Conservation (phyloP, 2,888 invertebrate genomes). For the Drosophila austrosaltans region DNA sequence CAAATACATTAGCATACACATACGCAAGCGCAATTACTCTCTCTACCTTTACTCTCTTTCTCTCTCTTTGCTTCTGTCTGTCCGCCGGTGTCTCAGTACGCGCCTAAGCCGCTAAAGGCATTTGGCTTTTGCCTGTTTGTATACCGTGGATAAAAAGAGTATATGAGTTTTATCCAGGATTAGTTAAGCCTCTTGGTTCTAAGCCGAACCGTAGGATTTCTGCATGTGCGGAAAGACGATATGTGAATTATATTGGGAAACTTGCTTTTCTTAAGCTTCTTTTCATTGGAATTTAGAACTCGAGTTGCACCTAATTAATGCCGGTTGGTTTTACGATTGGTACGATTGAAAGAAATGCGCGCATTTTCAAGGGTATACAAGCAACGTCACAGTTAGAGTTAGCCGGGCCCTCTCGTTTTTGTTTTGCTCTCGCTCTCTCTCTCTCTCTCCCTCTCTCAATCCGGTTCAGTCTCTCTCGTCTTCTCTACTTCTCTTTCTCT, state of each 20-base stretch:
- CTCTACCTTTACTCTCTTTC: conserved; percentile 4
- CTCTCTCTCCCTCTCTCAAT: conserved; percentile 1
- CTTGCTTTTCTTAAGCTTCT: no score
- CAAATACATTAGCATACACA: conserved; percentile 49
- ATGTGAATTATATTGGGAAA: no score
- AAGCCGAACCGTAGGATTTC: no score
- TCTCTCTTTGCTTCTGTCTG: not conserved
- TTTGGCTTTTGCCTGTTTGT: conserved; percentile 15
- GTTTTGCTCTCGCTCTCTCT: not conserved
- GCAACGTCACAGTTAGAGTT: not conserved
- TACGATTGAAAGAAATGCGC: not conserved
- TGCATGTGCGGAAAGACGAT: no score
- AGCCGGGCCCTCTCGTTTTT: conserved; percentile 8
- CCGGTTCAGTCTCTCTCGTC: not conserved
- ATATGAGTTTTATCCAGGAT: not conserved
- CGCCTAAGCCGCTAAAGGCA: conserved; percentile 9
- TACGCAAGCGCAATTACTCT: conserved; percentile 12
- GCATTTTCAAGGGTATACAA: conserved; percentile 5
- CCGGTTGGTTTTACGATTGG: no score
- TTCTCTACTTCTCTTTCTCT: conserved; percentile 8
- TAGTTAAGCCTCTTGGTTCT: no score
- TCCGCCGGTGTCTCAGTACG: no score
- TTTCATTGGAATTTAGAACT: no score
- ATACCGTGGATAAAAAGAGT: not conserved
- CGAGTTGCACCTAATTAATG: no score